phyloP scores from a whole-genome alignment of 2,113 vertebrate genomes.

The Antechinus stuartii region DNA sequence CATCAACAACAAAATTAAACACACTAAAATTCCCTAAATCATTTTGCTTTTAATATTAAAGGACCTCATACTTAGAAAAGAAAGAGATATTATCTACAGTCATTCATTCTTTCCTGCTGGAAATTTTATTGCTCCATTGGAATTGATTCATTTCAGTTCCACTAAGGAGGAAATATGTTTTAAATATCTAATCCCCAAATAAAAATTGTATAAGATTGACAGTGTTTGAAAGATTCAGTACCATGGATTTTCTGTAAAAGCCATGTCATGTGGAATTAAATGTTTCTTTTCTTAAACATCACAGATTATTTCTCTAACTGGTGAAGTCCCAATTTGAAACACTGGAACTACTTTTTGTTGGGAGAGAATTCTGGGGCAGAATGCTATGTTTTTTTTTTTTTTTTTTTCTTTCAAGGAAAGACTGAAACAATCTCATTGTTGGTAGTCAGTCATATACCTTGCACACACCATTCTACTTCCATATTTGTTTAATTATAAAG shows the following conservation, averaged over 20 bases:
- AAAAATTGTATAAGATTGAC: not conserved
- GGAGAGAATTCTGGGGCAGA: fast-evolving
- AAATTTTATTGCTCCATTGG: conserved; percentile 36
- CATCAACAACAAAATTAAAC: not conserved
- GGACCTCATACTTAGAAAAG: not conserved
- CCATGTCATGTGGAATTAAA: conserved; percentile 26
- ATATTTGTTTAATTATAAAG: conserved; percentile 16
- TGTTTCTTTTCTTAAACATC: conserved; percentile 1
- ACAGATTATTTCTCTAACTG: not conserved
- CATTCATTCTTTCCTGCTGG: conserved; percentile 18
- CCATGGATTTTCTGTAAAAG: conserved; percentile 5
- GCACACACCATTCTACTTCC: conserved; percentile 5
- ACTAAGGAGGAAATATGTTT: conserved; percentile 55
- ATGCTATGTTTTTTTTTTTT: not conserved
- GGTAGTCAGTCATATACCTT: not conserved
- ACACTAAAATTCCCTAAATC: not conserved
- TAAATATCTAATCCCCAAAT: not conserved
- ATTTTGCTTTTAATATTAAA: not conserved
- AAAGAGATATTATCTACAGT: not conserved
- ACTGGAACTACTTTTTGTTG: not conserved
- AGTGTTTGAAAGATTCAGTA: not conserved
- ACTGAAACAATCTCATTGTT: not conserved
- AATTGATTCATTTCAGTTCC: conserved; percentile 4
- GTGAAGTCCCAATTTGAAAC: not conserved
- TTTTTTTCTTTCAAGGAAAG: conserved; percentile 8